Evolutionary conservation across 2,888 invertebrate genomes (phyloP).

Genomic region (Deilephila porcellus): DNA sequence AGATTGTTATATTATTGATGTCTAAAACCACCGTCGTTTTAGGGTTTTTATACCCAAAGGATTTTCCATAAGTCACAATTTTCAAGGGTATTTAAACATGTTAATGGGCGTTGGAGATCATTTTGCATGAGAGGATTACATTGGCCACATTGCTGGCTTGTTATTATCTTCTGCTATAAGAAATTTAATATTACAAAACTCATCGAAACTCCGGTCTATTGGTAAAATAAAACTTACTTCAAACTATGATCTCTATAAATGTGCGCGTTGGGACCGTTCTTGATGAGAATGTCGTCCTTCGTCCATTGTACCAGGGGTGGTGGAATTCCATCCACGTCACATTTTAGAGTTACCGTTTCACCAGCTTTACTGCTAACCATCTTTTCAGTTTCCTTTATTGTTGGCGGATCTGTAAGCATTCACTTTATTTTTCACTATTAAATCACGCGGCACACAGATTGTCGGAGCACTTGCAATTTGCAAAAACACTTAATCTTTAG

Average conservation of each 20-base stretch:
- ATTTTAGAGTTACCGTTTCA: constrained; percentile 44
- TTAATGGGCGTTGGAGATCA: too few relatives aligned
- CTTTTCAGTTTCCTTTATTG: constrained; percentile 39
- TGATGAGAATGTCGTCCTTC: constrained; percentile 42
- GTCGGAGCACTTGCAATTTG: too few relatives aligned
- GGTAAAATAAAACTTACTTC: constrained; percentile 44
- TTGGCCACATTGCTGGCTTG: too few relatives aligned
- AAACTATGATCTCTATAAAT: constrained; percentile 47
- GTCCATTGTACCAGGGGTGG: constrained; percentile 54
- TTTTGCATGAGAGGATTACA: too few relatives aligned
- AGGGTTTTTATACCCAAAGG: too few relatives aligned
- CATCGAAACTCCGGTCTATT: not conserved
- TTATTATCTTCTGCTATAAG: too few relatives aligned
- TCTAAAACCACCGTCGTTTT: too few relatives aligned
- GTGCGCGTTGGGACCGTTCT: constrained; percentile 14
- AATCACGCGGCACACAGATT: not conserved
- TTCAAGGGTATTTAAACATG: too few relatives aligned
- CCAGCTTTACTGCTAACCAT: constrained; percentile 41
- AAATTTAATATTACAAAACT: not conserved
- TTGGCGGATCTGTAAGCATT: constrained; percentile 53
- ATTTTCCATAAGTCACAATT: too few relatives aligned
- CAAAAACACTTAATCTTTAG: too few relatives aligned
- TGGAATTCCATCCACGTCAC: constrained; percentile 53
- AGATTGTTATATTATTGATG: too few relatives aligned
- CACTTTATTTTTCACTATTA: constrained; percentile 32